Evolutionary conservation across 2,797 vertebrate species (phyloP).

Genomic region (Sciurus carolinensis): DNA sequence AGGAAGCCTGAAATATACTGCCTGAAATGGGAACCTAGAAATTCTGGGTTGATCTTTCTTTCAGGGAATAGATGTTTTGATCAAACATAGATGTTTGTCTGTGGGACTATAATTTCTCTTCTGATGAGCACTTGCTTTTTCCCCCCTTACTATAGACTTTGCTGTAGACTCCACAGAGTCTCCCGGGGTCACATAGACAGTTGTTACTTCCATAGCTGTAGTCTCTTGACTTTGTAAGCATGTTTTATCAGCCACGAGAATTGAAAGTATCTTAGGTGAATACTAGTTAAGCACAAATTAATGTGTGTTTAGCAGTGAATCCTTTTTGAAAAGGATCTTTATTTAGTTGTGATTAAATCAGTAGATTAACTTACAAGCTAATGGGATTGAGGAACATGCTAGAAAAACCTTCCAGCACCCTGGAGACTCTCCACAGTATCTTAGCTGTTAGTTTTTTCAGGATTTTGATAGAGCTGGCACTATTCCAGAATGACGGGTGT

Average conservation of each 20-base stretch:
- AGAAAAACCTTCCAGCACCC: background rate
- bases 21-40: background rate
- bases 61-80: background rate
- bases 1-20: background rate
- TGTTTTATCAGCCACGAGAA: background rate
- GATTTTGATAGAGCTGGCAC: background rate
- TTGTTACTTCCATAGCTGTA: background rate
- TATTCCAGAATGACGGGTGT: background rate
- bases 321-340: conserved; percentile 55
- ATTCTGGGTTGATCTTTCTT: background rate
- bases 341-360: background rate
- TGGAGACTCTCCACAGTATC: background rate
- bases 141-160: background rate
- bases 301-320: background rate
- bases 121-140: background rate
- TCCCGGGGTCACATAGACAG: background rate
- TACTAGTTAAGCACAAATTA: background rate
- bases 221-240: background rate
- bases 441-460: background rate
- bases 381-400: background rate
- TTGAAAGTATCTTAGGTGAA: background rate
- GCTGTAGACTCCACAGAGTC: background rate
- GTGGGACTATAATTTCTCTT: background rate
- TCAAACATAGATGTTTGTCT: background rate
- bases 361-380: background rate